These are phyloP conservation scores for Spodoptera littoralis DNA, from an alignment of 2,888 invertebrate genomes.

Conservation along the genomic window DNA sequence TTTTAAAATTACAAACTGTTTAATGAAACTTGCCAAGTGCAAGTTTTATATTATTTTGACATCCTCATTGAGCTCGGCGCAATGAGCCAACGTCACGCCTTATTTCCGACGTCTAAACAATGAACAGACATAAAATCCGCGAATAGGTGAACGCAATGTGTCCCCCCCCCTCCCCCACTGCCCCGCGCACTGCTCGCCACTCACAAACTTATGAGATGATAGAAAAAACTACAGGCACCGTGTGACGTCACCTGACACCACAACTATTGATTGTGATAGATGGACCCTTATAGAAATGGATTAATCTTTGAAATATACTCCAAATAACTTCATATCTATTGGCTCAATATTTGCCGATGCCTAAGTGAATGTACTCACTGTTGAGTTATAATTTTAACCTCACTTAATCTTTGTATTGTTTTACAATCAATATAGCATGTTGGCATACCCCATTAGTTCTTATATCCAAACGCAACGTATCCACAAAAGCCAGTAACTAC, in stretches of 20 bases:
- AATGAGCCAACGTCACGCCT: constrained; percentile 3
- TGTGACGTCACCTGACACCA: background rate
- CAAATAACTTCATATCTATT: background rate
- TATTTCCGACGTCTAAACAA: constrained; percentile 9
- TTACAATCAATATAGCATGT: too few species aligned
- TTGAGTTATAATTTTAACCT: too few species aligned
- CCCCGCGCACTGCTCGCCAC: too few species aligned
- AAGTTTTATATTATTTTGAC: too few species aligned
- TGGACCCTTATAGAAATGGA: background rate
- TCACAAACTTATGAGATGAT: background rate
- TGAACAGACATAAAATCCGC: constrained; percentile 14
- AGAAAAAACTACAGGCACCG: background rate
- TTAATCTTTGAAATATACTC: background rate
- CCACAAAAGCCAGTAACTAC: too few species aligned
- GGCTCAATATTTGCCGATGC: background rate
- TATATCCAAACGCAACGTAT: too few species aligned
- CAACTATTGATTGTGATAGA: background rate
- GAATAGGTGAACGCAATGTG: constrained; percentile 22
- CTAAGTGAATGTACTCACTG: too few species aligned
- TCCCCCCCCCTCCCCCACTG: too few species aligned
- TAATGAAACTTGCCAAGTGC: too few species aligned
- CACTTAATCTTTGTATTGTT: too few species aligned
- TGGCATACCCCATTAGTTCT: too few species aligned
- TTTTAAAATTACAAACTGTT: too few species aligned
- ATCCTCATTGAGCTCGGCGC: background rate